phyloP scores from a whole-genome alignment of 30 jellyfish, hydroid and myxozoan species.

The Chrysaora quinquecirrha region DNA sequence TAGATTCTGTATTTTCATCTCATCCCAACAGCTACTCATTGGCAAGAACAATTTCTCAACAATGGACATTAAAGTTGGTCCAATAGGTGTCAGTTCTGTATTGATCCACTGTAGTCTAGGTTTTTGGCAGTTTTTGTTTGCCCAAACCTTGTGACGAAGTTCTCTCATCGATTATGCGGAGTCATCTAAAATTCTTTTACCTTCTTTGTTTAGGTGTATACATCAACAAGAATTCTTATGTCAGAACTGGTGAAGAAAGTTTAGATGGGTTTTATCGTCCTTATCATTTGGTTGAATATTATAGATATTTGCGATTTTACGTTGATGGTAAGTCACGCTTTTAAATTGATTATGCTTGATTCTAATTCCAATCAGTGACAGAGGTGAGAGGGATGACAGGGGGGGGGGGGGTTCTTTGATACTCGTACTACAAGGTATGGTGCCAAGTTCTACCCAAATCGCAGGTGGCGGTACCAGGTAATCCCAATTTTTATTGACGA shows the following conservation, averaged over 20 bases:
- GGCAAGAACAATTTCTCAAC: too few species aligned
- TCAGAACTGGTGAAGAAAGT: constrained; percentile 81
- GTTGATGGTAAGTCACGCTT: constrained; percentile 73
- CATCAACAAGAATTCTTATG: constrained; percentile 80
- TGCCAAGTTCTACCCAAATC: too few species aligned
- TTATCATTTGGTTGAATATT: constrained; percentile 75
- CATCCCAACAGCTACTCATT: too few species aligned
- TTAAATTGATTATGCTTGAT: too few species aligned
- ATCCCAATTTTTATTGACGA: too few species aligned
- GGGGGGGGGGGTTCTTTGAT: too few species aligned
- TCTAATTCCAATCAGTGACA: too few species aligned
- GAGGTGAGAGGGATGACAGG: too few species aligned
- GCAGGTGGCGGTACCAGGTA: too few species aligned
- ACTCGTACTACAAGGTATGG: too few species aligned
- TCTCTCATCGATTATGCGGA: background rate
- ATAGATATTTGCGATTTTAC: constrained; percentile 75
- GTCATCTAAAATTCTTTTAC: background rate
- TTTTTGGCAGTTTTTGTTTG: background rate
- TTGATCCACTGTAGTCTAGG: background rate
- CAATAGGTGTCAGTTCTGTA: background rate
- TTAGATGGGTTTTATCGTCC: constrained; percentile 81
- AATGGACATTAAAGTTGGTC: too few species aligned
- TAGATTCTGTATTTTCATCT: background rate
- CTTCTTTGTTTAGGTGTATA: constrained; percentile 62
- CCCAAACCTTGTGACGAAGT: background rate